A percentile compares a stretch with the other conserved stretches of the same genome.
phyloP scores from a whole-genome alignment of 2,113 vertebrate genomes.

The Scomber colias region DNA sequence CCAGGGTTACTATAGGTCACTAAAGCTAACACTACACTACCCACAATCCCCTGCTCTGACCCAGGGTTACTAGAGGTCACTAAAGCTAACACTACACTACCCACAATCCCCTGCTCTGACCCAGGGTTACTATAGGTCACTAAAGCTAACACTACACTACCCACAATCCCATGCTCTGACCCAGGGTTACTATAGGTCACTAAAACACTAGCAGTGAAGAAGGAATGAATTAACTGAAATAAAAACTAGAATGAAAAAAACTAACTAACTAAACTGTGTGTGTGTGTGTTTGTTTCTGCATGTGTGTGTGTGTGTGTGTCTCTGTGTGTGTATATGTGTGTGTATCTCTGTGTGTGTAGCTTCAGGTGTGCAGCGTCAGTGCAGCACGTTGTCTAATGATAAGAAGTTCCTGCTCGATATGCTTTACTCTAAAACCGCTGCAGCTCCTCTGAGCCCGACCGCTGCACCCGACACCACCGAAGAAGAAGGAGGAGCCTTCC shows the following conservation, averaged over 20 bases:
- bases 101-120: background rate
- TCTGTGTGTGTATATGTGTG: no score
- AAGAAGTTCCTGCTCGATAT: slow-evolving; percentile 87
- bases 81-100: slow-evolving; percentile 2
- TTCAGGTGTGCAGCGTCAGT: slow-evolving; percentile 57
- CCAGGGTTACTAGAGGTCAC: no score
- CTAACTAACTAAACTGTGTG: no score
- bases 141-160: slow-evolving; percentile 2
- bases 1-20: no score
- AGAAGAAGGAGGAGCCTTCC: slow-evolving; percentile 2
- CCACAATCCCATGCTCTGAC: background rate
- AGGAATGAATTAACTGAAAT: no score
- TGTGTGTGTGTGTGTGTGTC: no score
- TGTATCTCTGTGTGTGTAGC: slow-evolving; percentile 44
- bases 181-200: no score
- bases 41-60: background rate
- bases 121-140: no score
- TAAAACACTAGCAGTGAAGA: no score
- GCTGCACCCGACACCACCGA: slow-evolving; percentile 1
- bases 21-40: slow-evolving; percentile 2
- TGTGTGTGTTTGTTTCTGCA: no score
- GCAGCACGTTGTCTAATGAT: slow-evolving; percentile 82
- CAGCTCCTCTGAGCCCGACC: slow-evolving; percentile 27
- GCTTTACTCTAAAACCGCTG: slow-evolving; percentile 82
- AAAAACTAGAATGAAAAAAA: no score